These are phyloP conservation scores for Megalonaias nervosa DNA, from an alignment of 1,140 invertebrate genomes.

Conservation along the genomic window DNA sequence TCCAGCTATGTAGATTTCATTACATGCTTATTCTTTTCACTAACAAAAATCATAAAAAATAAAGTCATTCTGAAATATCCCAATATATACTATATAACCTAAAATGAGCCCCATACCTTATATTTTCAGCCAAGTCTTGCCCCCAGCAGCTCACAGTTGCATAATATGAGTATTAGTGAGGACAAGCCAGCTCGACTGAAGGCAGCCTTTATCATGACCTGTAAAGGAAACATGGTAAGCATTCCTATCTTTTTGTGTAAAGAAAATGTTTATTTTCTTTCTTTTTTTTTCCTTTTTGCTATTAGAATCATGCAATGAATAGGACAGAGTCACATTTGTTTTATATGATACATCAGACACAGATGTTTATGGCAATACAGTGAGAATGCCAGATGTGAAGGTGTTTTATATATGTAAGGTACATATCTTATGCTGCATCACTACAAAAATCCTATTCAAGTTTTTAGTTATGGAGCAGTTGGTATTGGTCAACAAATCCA, in stretches of 20 bases:
- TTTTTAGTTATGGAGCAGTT: too few relatives aligned
- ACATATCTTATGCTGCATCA: too few relatives aligned
- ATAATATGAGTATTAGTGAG: conserved; percentile 80
- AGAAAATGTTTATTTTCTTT: neutral
- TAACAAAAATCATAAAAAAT: neutral
- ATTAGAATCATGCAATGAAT: neutral
- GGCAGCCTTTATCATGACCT: conserved; percentile 83
- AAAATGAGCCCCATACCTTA: neutral
- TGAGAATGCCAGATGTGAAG: too few relatives aligned
- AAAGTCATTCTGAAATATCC: neutral
- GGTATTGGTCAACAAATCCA: too few relatives aligned
- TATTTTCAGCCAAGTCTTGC: conserved; percentile 47
- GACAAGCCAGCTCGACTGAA: conserved; percentile 81
- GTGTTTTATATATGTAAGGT: too few relatives aligned
- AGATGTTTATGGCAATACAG: too few relatives aligned
- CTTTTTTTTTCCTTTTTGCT: neutral
- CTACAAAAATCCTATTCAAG: too few relatives aligned
- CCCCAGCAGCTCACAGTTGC: conserved; percentile 66
- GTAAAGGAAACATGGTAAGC: conserved; percentile 73
- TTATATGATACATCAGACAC: neutral
- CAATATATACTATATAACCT: neutral
- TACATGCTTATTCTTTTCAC: neutral
- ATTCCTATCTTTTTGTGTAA: neutral
- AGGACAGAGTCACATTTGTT: neutral
- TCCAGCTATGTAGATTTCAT: neutral